These are phyloP conservation scores for Propithecus deckenii DNA, from an alignment of 2,797 vertebrate species.

Conservation along the genomic window DNA sequence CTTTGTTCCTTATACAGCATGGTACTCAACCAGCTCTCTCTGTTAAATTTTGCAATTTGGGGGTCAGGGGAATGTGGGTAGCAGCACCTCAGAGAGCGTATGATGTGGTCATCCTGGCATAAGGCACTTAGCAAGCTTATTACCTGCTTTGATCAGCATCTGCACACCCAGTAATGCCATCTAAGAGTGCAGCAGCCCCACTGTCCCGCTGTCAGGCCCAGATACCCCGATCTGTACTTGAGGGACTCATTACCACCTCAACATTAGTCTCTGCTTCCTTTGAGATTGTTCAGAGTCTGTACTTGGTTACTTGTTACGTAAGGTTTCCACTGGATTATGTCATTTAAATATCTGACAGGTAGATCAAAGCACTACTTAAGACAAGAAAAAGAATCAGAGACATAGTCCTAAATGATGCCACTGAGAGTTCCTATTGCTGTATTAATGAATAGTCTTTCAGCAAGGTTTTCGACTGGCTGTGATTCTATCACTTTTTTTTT, in stretches of 20 bases:
- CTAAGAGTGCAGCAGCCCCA: accelerated
- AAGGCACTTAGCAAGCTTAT: background rate
- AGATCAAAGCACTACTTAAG: background rate
- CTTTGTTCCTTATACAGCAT: background rate
- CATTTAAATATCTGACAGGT: background rate
- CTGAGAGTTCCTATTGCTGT: background rate
- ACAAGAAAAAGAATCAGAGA: background rate
- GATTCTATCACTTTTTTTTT: background rate
- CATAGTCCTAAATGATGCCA: background rate
- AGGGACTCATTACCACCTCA: background rate
- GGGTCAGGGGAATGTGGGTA: background rate
- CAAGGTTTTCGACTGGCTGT: background rate
- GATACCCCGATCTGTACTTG: background rate
- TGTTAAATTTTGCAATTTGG: background rate
- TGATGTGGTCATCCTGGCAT: accelerated
- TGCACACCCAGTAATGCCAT: background rate
- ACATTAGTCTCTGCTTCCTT: background rate
- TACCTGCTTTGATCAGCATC: background rate
- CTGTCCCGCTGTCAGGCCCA: accelerated
- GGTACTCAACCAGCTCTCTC: background rate
- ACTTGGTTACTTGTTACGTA: background rate
- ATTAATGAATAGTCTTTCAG: background rate
- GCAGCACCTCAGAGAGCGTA: too few species aligned
- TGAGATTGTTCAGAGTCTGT: background rate
- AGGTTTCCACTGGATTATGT: background rate